Evolutionary conservation across 2,888 invertebrate genomes (phyloP), one percentile per base, ranked within the genome.

Genomic region (Smittia sp.): DNA sequence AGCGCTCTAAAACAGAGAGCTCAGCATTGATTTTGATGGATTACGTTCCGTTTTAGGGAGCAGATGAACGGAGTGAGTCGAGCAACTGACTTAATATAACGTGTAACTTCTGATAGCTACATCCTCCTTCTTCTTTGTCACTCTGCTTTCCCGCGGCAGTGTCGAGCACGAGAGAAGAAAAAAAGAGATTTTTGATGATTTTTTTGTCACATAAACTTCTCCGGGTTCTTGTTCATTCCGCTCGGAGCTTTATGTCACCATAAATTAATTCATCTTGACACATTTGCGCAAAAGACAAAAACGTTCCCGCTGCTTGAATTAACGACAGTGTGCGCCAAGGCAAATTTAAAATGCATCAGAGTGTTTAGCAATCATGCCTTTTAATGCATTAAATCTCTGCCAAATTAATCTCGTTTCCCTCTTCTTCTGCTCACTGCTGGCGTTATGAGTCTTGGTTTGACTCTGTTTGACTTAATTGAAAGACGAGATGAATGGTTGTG

Each of bases 251-350:
- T 46, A 11, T 46, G 46, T 46, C 68, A 68, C 41, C 46, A 46
- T 68, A 68, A 68, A 68, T 68, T 41, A 68, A 68, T 46, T 15
- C 39, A 68, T 68, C 46, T 68, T 46, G 68, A 68, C 41, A 68
- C 68, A 24, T 68, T 68, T 32, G 22, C 39, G n/a, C 32, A 32
- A 9, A 32, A 32, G 32, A 32, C 3, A 32, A 32, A 32, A 32
- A 32, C n/a, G n/a, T n/a, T n/a, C n/a, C n/a, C n/a, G 9, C 46
- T 46, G 46, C n/a, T 46, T 3, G 15, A 46, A n/a, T 9, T 32
- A 9, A 9, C 32, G 32, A 18, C 20, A n/a, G 2, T 58, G 20
- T 58, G 58, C 58, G 58, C 24, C 58, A 58, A 4, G 58, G 22
- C 24, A 58, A 58, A 58, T 58, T 58, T 9, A 24, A 58, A 24